Conservation (phyloP, 2,113 vertebrate genomes). For the Stomatorhinus ivindoensis region DNA sequence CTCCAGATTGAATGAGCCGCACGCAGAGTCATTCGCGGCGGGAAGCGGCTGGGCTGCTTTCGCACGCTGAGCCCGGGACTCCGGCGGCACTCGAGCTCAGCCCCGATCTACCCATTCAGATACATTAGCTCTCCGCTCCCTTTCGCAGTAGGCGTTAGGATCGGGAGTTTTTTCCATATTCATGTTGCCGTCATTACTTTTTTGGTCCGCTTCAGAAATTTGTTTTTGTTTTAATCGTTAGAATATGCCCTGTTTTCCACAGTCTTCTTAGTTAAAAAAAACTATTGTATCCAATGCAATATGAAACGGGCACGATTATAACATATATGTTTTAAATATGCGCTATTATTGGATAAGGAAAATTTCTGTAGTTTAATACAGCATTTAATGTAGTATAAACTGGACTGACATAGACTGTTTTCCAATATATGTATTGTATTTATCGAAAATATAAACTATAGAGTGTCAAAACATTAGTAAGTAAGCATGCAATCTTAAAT, state of each 20-base stretch:
- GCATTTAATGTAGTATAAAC: background rate
- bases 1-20: constrained; percentile 47
- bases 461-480: background rate
- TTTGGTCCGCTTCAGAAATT: background rate
- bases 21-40: constrained; percentile 51
- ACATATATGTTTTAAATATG: background rate
- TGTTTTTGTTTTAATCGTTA: background rate
- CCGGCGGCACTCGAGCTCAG: constrained; percentile 34
- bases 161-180: constrained; percentile 6
- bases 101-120: constrained; percentile 17
- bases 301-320: background rate
- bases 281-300: background rate
- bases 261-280: background rate
- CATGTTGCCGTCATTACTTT: background rate
- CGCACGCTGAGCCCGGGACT: constrained; percentile 39
- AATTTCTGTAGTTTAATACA: background rate
- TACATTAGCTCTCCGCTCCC: constrained; percentile 24
- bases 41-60: constrained; percentile 55
- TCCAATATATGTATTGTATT: background rate
- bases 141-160: constrained; percentile 28
- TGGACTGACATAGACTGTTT: background rate
- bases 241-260: background rate
- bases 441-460: background rate
- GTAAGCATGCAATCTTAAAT: background rate
- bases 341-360: background rate